Percentiles rank a stretch among this genome's conserved stretches.
Conservation (phyloP, 2,797 vertebrate genomes). For the Macropus fuliginosus region DNA sequence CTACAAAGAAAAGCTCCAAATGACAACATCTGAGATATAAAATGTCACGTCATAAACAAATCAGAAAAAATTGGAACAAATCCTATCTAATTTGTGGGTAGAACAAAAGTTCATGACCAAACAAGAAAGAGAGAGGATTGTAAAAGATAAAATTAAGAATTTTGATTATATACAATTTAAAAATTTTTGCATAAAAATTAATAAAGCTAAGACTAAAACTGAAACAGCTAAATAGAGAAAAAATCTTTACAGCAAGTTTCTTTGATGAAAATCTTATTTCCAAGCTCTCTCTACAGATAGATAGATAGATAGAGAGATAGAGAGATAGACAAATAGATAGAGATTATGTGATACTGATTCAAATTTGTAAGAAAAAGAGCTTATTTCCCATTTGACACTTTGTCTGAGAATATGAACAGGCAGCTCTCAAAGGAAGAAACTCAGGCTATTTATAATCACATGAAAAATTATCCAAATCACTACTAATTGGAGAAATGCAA, state of each 20-base stretch:
- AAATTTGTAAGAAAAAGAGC: neutral
- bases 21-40: neutral
- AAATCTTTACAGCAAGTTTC: neutral
- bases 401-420: neutral
- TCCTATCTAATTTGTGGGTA: neutral
- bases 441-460: neutral
- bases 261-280: no score
- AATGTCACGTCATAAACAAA: neutral
- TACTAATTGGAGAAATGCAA: conserved; percentile 1
- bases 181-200: neutral
- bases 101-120: neutral
- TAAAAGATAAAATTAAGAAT: neutral
- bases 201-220: neutral
- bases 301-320: no score
- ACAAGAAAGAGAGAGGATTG: neutral
- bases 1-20: neutral
- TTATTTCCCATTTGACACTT: neutral
- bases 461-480: neutral
- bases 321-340: no score
- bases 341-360: neutral
- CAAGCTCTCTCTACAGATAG: no score
- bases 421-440: neutral
- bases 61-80: neutral
- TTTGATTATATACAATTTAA: neutral
- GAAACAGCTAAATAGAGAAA: neutral